Base-by-base conservation (phyloP, 2,113 vertebrate species). In the Ceyx margarethae region DNA sequence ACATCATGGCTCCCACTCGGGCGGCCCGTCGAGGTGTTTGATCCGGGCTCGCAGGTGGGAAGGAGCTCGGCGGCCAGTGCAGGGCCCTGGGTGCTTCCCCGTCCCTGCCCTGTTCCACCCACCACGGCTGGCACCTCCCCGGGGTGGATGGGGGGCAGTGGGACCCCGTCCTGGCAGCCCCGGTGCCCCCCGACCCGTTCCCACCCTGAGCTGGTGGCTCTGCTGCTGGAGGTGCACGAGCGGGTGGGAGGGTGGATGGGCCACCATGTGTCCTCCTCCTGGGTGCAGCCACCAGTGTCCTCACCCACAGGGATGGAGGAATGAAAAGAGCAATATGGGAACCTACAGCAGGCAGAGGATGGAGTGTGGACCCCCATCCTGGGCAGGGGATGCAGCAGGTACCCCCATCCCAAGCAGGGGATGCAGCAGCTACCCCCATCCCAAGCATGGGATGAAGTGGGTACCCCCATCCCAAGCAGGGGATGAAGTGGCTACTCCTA, bases 31-130 rank as follows among this genome's bases (percentile, higher is more conserved):
- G 94, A 97, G 95, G 97, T 96, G 96, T 97, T 90, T 97, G 98
- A 96, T 93, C 96, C 13, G 94, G 89, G 95, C 93, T 90, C 45
- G 57, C 97, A 97, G 97, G 97, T 97, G 97, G 97, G 95, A 95
- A 96, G 97, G 94, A 96, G 94, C 93, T 81, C 85, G 23, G 95
- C 42, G 89, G 89, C 92, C 74, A 92, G 94, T 20, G 4, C 83
- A 31, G 92, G 84, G 95, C 90, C 79, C 85, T 54, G 28, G 46
- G 82, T 84, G 45, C 43, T 94, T 89, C 96, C 94, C 93, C 93
- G 28, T 37, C 84, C 96, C 50, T 64, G 96, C 94, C 96, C 96
- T 95, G 21, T 6, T 10, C 15, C 13, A 28, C 11, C 6, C 81
- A 37, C 37, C 37, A 11, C 37, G 11, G 37, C 37, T 37, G 37